These are phyloP conservation scores for Sphenodon punctatus DNA, from an alignment of 2,797 vertebrate genomes.

Conservation along the genomic window DNA sequence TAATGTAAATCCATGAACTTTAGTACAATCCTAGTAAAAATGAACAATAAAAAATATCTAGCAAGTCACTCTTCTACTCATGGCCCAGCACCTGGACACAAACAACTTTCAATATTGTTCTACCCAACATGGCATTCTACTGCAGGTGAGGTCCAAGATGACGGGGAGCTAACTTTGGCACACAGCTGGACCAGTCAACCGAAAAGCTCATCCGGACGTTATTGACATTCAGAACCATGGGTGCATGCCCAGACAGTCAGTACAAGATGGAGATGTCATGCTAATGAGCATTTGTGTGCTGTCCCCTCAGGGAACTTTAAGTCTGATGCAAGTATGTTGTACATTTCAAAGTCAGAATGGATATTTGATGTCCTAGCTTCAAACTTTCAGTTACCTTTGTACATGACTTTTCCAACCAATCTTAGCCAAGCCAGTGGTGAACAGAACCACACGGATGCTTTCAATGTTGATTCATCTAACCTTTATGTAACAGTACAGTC, in stretches of 20 bases:
- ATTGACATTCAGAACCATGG: neutral
- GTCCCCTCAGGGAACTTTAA: neutral
- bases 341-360: neutral
- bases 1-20: neutral
- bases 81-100: neutral
- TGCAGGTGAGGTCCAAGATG: neutral
- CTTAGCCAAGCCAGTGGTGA: neutral
- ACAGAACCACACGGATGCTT: neutral
- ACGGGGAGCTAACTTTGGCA: neutral
- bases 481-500: neutral
- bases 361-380: neutral
- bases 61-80: neutral
- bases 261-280: neutral
- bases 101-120: neutral
- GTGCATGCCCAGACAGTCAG: neutral
- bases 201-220: accelerated
- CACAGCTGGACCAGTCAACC: neutral
- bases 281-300: neutral
- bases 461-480: neutral
- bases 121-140: neutral
- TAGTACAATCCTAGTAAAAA: neutral
- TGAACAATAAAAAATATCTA: neutral
- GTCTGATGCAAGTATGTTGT: neutral
- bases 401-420: neutral
- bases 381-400: neutral